These are phyloP conservation scores for Oreocharis arfaki DNA, from an alignment of 2,113 vertebrate genomes.

Conservation along the genomic window DNA sequence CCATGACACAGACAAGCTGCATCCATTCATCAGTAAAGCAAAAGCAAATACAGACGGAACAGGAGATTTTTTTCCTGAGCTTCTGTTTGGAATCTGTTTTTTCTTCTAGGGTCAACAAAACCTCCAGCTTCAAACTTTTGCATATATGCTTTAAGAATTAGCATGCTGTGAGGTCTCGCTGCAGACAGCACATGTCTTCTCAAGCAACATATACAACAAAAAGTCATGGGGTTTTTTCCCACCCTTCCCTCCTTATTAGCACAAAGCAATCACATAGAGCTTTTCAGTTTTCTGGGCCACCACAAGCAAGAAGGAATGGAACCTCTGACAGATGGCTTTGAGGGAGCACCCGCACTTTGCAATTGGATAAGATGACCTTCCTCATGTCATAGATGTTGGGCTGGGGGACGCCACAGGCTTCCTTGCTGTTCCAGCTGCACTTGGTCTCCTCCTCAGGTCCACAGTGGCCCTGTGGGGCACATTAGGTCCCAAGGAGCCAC, in stretches of 20 bases:
- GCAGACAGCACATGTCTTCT: neutral
- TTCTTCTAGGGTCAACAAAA: conserved; percentile 17
- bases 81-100: neutral
- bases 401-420: neutral
- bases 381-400: neutral
- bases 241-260: neutral
- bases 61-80: neutral
- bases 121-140: neutral
- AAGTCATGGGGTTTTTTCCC: neutral
- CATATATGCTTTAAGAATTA: neutral
- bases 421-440: neutral
- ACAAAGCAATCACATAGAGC: neutral
- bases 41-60: neutral
- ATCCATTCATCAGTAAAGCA: neutral
- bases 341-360: neutral
- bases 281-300: neutral
- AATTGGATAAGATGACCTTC: neutral
- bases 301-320: neutral
- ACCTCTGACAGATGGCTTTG: neutral
- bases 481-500: neutral
- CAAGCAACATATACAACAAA: neutral
- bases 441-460: neutral
- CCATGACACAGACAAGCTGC: neutral
- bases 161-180: neutral
- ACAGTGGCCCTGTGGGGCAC: neutral